phyloP scores from a whole-genome alignment of 2,113 vertebrate genomes.

The Solea senegalensis region DNA sequence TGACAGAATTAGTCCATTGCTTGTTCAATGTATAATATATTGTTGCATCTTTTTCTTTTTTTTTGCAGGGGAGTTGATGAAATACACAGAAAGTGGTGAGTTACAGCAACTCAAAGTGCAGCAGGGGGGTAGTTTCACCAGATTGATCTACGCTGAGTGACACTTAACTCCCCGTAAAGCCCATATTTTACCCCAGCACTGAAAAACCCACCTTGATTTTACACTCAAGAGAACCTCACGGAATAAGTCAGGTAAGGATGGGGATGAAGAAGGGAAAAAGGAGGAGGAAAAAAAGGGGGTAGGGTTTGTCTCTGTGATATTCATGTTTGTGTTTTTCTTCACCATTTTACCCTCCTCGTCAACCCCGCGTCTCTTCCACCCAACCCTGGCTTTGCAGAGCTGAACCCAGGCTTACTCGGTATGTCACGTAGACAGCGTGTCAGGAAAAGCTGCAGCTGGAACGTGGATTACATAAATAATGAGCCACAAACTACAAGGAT shows the following conservation, averaged over 20 bases:
- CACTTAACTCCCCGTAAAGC: slow-evolving; percentile 68
- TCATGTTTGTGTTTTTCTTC: slow-evolving; percentile 37
- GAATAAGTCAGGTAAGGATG: slow-evolving; percentile 65
- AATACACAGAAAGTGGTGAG: slow-evolving; percentile 58
- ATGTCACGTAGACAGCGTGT: slow-evolving; percentile 55
- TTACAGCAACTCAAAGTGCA: slow-evolving; percentile 44
- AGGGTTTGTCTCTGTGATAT: slow-evolving; percentile 53
- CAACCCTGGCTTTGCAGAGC: slow-evolving; percentile 22
- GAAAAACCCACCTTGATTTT: slow-evolving; percentile 71
- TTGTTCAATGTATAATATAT: slow-evolving; percentile 61
- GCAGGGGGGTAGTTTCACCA: slow-evolving; percentile 50
- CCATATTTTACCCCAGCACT: slow-evolving; percentile 59
- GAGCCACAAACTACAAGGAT: slow-evolving; percentile 50
- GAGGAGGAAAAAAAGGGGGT: slow-evolving; percentile 13
- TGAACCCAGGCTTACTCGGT: slow-evolving; percentile 26
- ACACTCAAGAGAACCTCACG: slow-evolving; percentile 53
- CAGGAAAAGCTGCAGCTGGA: slow-evolving; percentile 59
- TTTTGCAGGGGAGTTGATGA: slow-evolving; percentile 64
- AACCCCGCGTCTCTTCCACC: slow-evolving; percentile 26
- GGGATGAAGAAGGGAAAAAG: slow-evolving; percentile 24
- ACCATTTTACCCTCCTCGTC: slow-evolving; percentile 28
- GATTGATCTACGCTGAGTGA: slow-evolving; percentile 64
- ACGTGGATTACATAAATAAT: slow-evolving; percentile 71
- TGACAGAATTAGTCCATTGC: slow-evolving; percentile 76
- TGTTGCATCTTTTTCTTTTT: slow-evolving; percentile 36